Conservation (phyloP, 2,888 invertebrate genomes). For the Elegia similella region DNA sequence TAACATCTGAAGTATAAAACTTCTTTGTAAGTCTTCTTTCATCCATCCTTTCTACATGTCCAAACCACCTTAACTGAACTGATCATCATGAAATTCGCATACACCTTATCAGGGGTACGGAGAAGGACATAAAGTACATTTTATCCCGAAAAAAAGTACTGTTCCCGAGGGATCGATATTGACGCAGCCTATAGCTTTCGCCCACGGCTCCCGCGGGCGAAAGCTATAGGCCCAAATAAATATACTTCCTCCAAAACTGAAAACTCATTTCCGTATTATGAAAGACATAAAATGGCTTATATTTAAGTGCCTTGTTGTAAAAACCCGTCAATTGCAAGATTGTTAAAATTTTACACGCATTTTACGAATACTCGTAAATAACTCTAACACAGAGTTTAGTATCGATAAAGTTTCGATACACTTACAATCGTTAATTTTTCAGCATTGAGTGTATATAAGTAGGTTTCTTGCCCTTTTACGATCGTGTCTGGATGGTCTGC, state of each 20-base stretch:
- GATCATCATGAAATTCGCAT: no score
- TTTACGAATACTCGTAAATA: slow-evolving; percentile 11
- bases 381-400: slow-evolving; percentile 9
- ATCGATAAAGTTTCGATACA: slow-evolving; percentile 13
- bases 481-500: not conserved
- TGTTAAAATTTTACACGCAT: slow-evolving; percentile 14
- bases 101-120: no score
- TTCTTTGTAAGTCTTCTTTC: no score
- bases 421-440: slow-evolving; percentile 6
- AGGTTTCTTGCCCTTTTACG: not conserved
- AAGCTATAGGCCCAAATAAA: not conserved
- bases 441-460: not conserved
- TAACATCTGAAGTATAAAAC: no score
- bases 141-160: no score
- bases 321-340: slow-evolving; percentile 8
- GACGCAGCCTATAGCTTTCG: no score
- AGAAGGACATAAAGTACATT: no score
- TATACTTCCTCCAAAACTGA: not conserved
- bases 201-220: no score
- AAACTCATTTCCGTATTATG: not conserved
- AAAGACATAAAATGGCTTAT: not conserved
- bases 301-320: slow-evolving; percentile 6
- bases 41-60: no score
- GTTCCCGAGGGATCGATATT: no score
- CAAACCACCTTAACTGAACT: no score